phyloP scores from a whole-genome alignment of 35 echinoderm and acorn worm genomes.

The Stichopus chloronotus region DNA sequence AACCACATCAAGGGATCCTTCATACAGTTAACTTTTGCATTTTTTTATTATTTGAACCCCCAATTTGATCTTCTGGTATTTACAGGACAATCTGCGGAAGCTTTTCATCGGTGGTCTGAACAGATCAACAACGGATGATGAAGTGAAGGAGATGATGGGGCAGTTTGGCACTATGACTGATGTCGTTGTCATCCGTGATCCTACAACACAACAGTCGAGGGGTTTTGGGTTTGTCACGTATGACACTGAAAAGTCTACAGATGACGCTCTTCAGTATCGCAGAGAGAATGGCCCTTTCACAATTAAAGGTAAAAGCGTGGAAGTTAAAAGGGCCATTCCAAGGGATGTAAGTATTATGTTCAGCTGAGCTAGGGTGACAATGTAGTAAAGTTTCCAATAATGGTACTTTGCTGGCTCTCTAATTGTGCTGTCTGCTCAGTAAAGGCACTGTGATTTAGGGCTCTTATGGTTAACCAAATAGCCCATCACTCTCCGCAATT shows the following conservation, averaged over 20 bases:
- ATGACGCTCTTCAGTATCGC: neutral
- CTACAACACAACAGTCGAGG: neutral
- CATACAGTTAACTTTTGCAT: no score
- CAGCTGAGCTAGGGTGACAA: no score
- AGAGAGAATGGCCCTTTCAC: neutral
- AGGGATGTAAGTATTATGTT: neutral
- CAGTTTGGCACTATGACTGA: neutral
- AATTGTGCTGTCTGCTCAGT: no score
- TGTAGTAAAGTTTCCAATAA: no score
- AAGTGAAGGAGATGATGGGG: neutral
- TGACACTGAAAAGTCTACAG: neutral
- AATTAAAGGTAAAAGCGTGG: neutral
- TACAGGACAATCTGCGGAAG: neutral
- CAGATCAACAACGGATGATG: neutral
- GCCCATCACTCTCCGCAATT: no score
- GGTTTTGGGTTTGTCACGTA: slow-evolving; percentile 2
- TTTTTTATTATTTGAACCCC: no score
- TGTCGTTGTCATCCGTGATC: neutral
- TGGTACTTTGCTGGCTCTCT: no score
- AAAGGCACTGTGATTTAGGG: no score
- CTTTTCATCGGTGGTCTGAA: neutral
- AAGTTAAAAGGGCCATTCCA: slow-evolving; percentile 10
- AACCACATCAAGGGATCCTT: no score
- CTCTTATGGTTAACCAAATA: no score
- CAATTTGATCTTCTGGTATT: neutral